phyloP scores from a whole-genome alignment of 2,797 vertebrate species.

The Hemibagrus guttatus region DNA sequence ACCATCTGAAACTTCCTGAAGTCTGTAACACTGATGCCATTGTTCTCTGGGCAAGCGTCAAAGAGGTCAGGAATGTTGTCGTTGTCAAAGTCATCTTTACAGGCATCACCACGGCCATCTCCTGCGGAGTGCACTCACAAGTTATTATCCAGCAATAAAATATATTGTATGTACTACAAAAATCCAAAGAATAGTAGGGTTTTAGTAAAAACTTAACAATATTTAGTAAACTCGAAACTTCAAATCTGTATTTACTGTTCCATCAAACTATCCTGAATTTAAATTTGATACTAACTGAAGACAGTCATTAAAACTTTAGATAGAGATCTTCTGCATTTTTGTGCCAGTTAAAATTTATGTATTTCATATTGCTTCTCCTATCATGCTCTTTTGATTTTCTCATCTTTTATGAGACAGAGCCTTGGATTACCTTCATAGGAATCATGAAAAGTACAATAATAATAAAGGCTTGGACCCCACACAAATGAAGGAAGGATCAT shows the following conservation, averaged over 20 bases:
- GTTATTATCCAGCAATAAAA: not conserved
- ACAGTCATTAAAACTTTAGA: conserved; percentile 2
- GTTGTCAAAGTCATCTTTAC: conserved; percentile 95
- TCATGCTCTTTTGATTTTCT: conserved; percentile 47
- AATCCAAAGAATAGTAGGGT: not conserved
- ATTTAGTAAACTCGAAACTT: not conserved
- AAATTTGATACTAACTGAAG: conserved; percentile 24
- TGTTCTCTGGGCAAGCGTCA: conserved; percentile 93
- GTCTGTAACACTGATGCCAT: conserved; percentile 87
- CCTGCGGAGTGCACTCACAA: conserved; percentile 67
- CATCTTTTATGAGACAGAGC: conserved; percentile 45
- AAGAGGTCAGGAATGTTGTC: conserved; percentile 89
- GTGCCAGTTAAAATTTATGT: conserved; percentile 38
- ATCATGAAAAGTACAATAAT: conserved; percentile 44
- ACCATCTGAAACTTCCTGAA: conserved; percentile 97
- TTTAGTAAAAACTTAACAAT: not conserved
- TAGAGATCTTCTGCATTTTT: conserved; percentile 30
- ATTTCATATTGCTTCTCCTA: conserved; percentile 42
- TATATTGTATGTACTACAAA: not conserved
- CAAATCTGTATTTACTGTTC: not conserved
- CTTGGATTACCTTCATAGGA: conserved; percentile 50
- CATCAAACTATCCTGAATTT: not conserved
- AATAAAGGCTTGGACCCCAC: conserved; percentile 43
- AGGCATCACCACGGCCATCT: conserved; percentile 88
- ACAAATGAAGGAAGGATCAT: conserved; percentile 41